These are phyloP conservation scores for Argyra leucocephala DNA, from an alignment of 2,888 invertebrate genomes.

Conservation along the genomic window DNA sequence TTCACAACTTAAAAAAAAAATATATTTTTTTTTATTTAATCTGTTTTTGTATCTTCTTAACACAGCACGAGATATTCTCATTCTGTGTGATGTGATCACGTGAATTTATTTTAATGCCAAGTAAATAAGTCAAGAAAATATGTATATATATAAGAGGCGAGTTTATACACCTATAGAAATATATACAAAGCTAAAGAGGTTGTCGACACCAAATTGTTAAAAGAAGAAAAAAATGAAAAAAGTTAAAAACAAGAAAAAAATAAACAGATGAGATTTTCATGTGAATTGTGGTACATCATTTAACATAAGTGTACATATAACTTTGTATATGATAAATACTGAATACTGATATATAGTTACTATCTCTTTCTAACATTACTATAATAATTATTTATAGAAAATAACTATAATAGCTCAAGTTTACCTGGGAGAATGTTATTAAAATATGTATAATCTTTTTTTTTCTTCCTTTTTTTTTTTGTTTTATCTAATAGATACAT, in stretches of 20 bases:
- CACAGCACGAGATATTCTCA: slow-evolving; percentile 6
- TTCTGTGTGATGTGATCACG: not conserved
- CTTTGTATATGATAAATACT: no score
- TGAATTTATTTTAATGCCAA: not conserved
- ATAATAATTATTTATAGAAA: not conserved
- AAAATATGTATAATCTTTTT: not conserved
- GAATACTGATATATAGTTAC: not conserved
- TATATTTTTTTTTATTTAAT: no score
- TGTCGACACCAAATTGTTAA: not conserved
- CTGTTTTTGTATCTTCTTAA: no score
- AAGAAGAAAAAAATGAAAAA: not conserved
- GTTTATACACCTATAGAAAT: not conserved
- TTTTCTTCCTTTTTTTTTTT: not conserved
- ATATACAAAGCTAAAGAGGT: not conserved
- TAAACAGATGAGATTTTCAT: not conserved
- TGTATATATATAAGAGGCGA: not conserved
- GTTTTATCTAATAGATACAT: not conserved
- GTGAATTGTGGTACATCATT: slow-evolving; percentile 2
- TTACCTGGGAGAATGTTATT: not conserved
- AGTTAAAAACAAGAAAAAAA: not conserved
- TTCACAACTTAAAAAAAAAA: no score
- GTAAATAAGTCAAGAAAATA: not conserved
- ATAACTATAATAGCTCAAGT: not conserved
- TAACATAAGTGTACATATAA: not conserved
- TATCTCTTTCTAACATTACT: not conserved